Evolutionary conservation across 2,113 vertebrate species (phyloP).

Genomic region (Oceanites oceanicus): DNA sequence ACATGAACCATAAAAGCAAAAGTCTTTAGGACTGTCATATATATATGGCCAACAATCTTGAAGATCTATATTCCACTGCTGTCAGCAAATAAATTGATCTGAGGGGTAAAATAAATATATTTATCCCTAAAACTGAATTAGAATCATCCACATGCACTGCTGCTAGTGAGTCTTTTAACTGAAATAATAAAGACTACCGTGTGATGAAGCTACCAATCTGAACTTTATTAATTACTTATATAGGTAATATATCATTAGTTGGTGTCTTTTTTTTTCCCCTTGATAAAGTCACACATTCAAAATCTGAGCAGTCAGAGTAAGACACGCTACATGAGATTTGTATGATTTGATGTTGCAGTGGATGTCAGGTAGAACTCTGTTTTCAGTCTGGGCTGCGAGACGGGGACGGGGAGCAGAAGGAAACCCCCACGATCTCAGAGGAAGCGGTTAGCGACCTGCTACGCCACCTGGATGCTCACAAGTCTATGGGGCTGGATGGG

Average conservation of each 20-base stretch:
- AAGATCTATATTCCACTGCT: background rate
- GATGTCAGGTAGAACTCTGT: background rate
- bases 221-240: background rate
- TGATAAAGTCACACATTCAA: background rate
- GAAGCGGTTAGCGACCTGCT: no score
- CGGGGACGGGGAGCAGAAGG: no score
- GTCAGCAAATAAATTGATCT: background rate
- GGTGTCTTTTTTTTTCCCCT: background rate
- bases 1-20: background rate
- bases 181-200: background rate
- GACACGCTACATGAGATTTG: background rate
- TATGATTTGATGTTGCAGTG: background rate
- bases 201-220: background rate
- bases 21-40: background rate
- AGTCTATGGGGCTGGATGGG: no score
- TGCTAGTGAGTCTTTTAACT: background rate
- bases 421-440: no score
- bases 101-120: background rate
- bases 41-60: background rate
- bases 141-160: background rate
- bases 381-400: no score
- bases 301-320: background rate
- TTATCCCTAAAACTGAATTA: background rate
- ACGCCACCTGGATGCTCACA: no score
- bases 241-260: background rate